These are phyloP conservation scores for Miichthys miiuy DNA, from an alignment of 2,797 vertebrate genomes.

Conservation along the genomic window DNA sequence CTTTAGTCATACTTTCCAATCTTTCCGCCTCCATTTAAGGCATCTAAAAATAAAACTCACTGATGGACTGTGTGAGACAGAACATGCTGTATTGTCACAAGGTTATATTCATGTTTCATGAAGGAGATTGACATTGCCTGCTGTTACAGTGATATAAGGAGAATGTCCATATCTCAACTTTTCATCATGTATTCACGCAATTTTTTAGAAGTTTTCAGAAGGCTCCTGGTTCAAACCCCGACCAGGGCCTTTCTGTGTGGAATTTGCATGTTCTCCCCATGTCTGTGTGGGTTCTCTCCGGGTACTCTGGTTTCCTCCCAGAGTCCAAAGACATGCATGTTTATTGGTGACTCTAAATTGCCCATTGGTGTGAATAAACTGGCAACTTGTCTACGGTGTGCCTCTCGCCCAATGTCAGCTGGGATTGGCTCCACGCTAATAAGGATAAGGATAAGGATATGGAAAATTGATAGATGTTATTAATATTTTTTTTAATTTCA, in stretches of 20 bases:
- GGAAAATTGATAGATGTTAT: background rate
- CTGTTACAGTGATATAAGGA: background rate
- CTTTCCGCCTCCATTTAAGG: conserved; percentile 55
- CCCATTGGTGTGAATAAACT: no score
- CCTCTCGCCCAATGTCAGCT: no score
- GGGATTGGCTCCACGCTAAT: no score
- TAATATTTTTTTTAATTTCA: background rate
- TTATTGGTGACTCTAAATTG: no score
- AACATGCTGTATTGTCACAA: background rate
- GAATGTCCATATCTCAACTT: background rate
- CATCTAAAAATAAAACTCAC: conserved; percentile 66
- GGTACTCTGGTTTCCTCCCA: no score
- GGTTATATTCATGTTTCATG: conserved; percentile 15
- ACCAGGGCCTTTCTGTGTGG: no score
- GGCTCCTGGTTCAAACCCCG: no score
- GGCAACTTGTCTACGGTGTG: no score
- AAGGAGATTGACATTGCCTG: background rate
- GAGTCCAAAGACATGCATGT: no score
- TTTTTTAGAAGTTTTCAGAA: background rate
- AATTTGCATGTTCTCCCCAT: no score
- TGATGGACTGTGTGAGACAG: conserved; percentile 40
- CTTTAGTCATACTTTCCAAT: conserved; percentile 54
- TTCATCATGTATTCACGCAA: background rate
- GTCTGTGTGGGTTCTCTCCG: no score
- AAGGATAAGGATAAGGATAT: no score